Evolutionary conservation across 2,888 invertebrate genomes (phyloP).

Genomic region (Diarsia rubi): DNA sequence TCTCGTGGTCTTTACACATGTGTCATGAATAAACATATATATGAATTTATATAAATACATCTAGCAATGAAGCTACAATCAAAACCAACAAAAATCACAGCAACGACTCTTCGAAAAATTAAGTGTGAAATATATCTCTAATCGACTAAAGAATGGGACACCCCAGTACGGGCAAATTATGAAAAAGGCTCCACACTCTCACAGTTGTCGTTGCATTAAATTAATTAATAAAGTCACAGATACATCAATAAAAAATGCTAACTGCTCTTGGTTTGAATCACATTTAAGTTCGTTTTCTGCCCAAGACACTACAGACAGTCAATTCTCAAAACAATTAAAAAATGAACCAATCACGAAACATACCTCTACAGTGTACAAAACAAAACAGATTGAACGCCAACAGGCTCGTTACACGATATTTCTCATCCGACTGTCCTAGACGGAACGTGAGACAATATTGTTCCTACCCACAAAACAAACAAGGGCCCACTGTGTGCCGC

Average conservation of each 20-base stretch:
- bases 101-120: no score
- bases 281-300: neutral
- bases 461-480: slow-evolving; percentile 56
- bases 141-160: neutral
- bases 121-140: neutral
- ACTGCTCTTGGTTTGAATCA: neutral
- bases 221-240: neutral
- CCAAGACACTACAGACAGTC: neutral
- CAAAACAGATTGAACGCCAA: slow-evolving; percentile 25
- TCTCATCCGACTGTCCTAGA: slow-evolving; percentile 41
- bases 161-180: neutral
- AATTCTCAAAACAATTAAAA: slow-evolving; percentile 10
- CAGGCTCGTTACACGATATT: slow-evolving; percentile 33
- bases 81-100: no score
- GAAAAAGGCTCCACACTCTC: neutral
- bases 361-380: neutral
- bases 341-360: slow-evolving; percentile 11
- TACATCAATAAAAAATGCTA: neutral
- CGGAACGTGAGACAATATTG: slow-evolving; percentile 61
- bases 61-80: no score
- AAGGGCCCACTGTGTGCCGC: slow-evolving; percentile 37
- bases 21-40: no score
- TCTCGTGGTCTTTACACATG: no score
- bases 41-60: no score
- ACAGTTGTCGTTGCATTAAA: no score